A percentile compares a stretch with the other conserved stretches of the same genome.
Conservation (phyloP, 2,797 vertebrate genomes). For the Morelia viridis region DNA sequence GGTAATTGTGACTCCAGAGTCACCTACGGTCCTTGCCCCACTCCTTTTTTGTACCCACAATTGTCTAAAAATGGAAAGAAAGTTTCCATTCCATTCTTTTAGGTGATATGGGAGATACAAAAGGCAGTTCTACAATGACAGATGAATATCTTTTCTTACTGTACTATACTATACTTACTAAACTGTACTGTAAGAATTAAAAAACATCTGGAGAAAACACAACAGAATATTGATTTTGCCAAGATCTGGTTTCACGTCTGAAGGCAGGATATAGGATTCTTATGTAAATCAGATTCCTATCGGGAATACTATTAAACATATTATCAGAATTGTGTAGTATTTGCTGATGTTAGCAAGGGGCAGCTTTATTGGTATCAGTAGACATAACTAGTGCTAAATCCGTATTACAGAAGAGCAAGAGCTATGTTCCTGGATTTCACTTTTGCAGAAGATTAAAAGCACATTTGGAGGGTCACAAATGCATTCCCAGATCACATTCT, state of each 20-base stretch:
- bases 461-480: not conserved
- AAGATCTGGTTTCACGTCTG: not conserved
- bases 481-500: not conserved
- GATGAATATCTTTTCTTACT: not conserved
- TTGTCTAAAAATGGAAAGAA: not conserved
- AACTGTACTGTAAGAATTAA: not conserved
- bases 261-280: not conserved
- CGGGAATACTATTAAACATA: not conserved
- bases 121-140: not conserved
- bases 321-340: not conserved
- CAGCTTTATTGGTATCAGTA: not conserved
- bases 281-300: not conserved
- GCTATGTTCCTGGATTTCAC: not conserved
- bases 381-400: not conserved
- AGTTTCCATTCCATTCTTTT: not conserved
- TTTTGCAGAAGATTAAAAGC: not conserved
- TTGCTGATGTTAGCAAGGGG: conserved; percentile 9
- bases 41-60: not conserved
- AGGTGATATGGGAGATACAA: not conserved
- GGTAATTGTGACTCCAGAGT: not conserved
- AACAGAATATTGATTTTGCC: not conserved
- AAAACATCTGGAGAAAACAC: not conserved
- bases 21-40: too few species aligned
- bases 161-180: too few species aligned
- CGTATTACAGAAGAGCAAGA: not conserved